A percentile compares a stretch with the other conserved stretches of the same genome.
Evolutionary conservation across 2,113 vertebrate genomes (phyloP).

Genomic region (Pterocles gutturalis): DNA sequence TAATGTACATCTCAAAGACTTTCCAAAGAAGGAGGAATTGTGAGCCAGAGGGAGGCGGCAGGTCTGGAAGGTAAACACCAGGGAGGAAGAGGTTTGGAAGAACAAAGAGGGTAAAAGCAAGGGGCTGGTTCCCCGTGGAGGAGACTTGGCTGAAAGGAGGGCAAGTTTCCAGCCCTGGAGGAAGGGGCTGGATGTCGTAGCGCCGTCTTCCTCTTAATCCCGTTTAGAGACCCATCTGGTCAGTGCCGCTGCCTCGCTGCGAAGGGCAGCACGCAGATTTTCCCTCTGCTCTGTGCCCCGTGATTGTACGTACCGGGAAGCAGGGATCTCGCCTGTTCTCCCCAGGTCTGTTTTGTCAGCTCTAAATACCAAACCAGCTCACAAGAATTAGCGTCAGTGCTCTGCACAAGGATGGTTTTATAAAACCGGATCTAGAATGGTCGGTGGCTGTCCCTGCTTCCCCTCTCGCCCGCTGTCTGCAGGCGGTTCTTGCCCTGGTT

Average conservation of each 20-base stretch:
- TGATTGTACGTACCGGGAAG: fast-evolving
- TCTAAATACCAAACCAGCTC: neutral
- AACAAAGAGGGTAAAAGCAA: neutral
- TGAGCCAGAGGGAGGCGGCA: neutral
- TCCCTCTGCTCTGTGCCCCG: neutral
- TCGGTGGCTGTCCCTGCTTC: fast-evolving
- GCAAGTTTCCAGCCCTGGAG: neutral
- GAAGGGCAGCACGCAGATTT: neutral
- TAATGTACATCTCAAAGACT: conserved; percentile 2
- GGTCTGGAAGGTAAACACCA: neutral
- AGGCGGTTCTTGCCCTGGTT: neutral
- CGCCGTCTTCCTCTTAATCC: neutral
- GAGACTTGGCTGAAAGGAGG: neutral
- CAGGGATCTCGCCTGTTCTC: neutral
- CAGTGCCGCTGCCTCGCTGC: neutral
- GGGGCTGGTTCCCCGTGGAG: neutral
- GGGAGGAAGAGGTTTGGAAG: neutral
- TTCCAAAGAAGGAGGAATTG: neutral
- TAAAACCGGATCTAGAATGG: neutral
- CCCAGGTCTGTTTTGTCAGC: neutral
- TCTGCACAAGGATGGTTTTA: neutral
- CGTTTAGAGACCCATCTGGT: neutral
- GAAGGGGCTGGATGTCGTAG: neutral
- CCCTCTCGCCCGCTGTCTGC: neutral
- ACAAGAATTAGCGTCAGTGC: fast-evolving